phyloP scores from a whole-genome alignment of 30 jellyfish, hydroid and myxozoan species.

The Hydractinia echinata region DNA sequence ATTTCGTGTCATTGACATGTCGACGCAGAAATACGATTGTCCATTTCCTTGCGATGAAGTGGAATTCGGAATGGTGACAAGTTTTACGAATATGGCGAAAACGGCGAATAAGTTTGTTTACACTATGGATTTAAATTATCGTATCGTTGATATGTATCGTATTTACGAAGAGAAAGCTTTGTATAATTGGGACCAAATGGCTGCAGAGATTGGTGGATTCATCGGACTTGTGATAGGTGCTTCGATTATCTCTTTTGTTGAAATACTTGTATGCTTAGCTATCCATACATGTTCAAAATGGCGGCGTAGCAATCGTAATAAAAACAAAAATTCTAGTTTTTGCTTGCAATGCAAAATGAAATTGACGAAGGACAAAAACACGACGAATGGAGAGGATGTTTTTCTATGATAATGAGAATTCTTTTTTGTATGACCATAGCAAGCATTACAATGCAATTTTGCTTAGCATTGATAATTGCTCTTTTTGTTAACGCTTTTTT shows the following conservation, averaged over 20 bases:
- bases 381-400: no score
- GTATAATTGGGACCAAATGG: constrained; percentile 28
- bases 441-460: no score
- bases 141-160: not conserved
- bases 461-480: no score
- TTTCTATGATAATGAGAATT: no score
- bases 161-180: constrained; percentile 18
- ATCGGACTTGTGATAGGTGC: constrained; percentile 24
- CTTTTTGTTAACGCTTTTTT: no score
- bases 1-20: not conserved
- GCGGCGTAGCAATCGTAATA: no score
- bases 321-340: no score
- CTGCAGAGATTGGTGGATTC: constrained; percentile 18
- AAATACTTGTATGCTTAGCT: not conserved
- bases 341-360: no score
- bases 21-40: not conserved
- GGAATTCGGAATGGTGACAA: constrained; percentile 3
- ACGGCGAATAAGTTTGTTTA: not conserved
- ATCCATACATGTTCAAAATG: not conserved
- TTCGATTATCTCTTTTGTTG: constrained; percentile 18
- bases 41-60: constrained; percentile 17
- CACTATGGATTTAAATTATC: constrained; percentile 15
- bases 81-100: not conserved
- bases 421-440: no score
- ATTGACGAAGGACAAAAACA: no score